Conservation (phyloP, 2,797 vertebrate genomes). For the Champsocephalus gunnari region DNA sequence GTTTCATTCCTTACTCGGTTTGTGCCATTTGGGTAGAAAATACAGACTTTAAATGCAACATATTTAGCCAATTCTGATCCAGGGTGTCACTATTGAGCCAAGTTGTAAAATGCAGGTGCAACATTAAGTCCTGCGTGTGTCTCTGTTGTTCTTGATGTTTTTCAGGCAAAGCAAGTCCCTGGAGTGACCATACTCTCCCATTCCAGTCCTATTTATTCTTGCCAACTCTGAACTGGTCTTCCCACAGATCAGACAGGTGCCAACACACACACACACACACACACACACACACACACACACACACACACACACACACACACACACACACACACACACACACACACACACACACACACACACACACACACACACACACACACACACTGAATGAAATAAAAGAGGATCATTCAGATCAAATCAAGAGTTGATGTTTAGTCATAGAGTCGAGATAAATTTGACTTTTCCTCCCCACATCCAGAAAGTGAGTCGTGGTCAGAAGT, state of each 20-base stretch:
- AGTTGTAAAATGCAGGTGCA: background rate
- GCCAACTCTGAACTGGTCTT: constrained; percentile 87
- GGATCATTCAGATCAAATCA: too few relatives aligned
- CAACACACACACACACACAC: constrained; percentile 11
- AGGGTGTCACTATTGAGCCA: background rate
- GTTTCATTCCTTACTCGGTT: background rate
- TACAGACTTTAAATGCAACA: background rate
- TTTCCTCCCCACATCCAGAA: constrained; percentile 34
- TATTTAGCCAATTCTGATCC: background rate
- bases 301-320: too few relatives aligned
- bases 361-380: constrained; percentile 11
- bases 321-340: background rate
- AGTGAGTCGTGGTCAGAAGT: constrained; percentile 35
- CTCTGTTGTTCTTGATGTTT: background rate
- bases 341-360: background rate
- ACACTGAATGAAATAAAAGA: background rate
- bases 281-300: constrained; percentile 14
- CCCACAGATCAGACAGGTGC: constrained; percentile 79
- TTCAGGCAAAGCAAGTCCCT: constrained; percentile 86
- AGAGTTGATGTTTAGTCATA: too few relatives aligned
- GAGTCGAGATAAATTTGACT: background rate
- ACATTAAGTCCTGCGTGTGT: background rate
- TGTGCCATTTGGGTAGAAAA: background rate
- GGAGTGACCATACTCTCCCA: constrained; percentile 89
- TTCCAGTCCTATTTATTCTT: constrained; percentile 88